These are phyloP conservation scores for Alouatta palliata DNA, from an alignment of 2,113 vertebrate genomes.

Conservation along the genomic window DNA sequence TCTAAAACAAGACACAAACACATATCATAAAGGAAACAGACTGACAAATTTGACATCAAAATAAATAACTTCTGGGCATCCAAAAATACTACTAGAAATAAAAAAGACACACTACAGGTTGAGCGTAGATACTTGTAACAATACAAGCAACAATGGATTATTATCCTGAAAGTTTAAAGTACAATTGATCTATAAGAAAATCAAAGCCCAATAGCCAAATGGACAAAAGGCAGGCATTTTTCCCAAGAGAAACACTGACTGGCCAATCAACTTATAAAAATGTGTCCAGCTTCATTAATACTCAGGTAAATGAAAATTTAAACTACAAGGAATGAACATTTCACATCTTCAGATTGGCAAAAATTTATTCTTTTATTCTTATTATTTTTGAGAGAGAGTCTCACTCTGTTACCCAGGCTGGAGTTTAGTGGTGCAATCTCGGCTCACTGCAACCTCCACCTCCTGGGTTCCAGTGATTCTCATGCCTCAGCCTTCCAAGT, in stretches of 20 bases:
- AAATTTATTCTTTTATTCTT: not conserved
- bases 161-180: not conserved
- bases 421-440: too few species aligned
- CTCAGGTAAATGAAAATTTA: conserved; percentile 36
- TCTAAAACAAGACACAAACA: conserved; percentile 42
- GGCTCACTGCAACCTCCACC: too few species aligned
- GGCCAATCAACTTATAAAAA: conserved; percentile 42
- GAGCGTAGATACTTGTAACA: not conserved
- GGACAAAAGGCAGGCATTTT: conserved; percentile 35
- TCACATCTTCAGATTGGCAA: not conserved
- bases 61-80: conserved; percentile 3
- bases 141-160: not conserved
- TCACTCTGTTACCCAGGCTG: too few species aligned
- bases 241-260: not conserved
- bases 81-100: conserved; percentile 47
- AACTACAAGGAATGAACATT: conserved; percentile 26
- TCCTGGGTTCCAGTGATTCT: too few species aligned
- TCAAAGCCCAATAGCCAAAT: not conserved
- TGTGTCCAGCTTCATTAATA: not conserved
- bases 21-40: conserved; percentile 34
- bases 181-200: conserved; percentile 19
- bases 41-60: conserved; percentile 21
- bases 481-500: too few species aligned
- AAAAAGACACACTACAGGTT: conserved; percentile 41
- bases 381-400: too few species aligned